Evolutionary conservation across 2,888 invertebrate genomes (phyloP), one percentile per base, ranked within the genome.

Genomic region (Syrista parreyssii): DNA sequence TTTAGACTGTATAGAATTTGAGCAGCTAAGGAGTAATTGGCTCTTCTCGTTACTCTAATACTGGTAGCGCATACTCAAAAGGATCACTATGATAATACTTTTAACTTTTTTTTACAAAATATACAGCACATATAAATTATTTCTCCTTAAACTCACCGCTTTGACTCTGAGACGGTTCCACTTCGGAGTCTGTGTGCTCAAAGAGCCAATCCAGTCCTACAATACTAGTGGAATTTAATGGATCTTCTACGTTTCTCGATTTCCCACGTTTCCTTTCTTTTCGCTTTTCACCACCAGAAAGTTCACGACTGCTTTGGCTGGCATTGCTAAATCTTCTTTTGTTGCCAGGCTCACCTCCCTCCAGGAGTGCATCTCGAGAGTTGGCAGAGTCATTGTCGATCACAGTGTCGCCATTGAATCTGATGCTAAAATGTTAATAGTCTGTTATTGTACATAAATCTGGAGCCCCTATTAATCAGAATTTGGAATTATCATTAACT

Each of bases 191-290:
- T 40, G 86, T 86, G 75, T 88, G 86, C 79, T 94, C 94, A 89
- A 95, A 95, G 75, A 95, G 91, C 94, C 94, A 94, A 88, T 95
- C 94, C 78, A 95, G 91, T 74, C 94, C 95, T 74, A 94, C 91
- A 71, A 94, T 89, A 86, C 94, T 94, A 71, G 93, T 91, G 1
- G 88, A 85, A 75, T 88, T 90, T 35, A 86, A 78, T 2, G 88
- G 86, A 80, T 91, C 91, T 33, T 90, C 90, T n/a, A 84, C 78
- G 75, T 86, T 88, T 80, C 89, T 88, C 23, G 79, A 83, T 78
- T 88, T 89, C 11, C 80, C 80, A 3, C 78, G 81, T 72, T 85
- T 86, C 68, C 72, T 78, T 73, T 83, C 84, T 75, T 87, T 87
- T 31, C 79, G 81, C 35, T 84, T 87, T 68, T 91, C 91, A 9